Base-by-base conservation (phyloP, 2,797 vertebrate genomes). In the Coccyzus lansbergi region DNA sequence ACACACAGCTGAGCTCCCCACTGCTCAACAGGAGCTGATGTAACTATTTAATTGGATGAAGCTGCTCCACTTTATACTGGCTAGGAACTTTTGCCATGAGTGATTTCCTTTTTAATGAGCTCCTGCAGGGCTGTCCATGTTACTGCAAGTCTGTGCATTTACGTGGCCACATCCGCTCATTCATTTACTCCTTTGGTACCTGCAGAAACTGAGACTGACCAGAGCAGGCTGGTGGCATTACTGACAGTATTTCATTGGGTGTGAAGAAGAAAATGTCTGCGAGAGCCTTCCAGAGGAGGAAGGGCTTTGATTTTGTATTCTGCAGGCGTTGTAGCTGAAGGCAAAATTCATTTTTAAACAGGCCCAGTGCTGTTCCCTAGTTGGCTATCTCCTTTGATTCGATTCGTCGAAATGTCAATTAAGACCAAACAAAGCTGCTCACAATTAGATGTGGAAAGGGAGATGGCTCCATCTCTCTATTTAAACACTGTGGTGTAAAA, bases 401-500 rank as follows among this genome's bases (percentile, higher is more conserved):
- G 14, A 44, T 36, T 76, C 33, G 8, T 38, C 46, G 29, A 53
- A 38, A 69, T 5, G 36, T 31, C 22, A 28, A 34, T 5, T 44
- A 44, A 44, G 42, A 21, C n/a, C 14, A 9, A 40, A 38, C 3
- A 44, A 44, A 82, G 34, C 12, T 36, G 0, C 11, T 40, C 9
- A 4, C 74, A 25, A 24, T 52, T 7, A 44, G 7, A 5, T 34
- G 29, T 75, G 31, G 12, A 18, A 60, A 40, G 26, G 38, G 59
- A 71, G 18, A 13, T 8, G 18, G 46, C 8, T 68, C 1, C 0
- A 4, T 64, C 3, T 9, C 46, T 59, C 34, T 15, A 0, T 22
- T 58, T 14, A 44, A 72, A 34, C 10, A 13, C 29, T 29, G 2
- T 7, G 21, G 28, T n/a, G 19, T 5, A 31, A 48, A n/a, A 46